Percentiles rank a stretch among this genome's conserved stretches.
phyloP scores from a whole-genome alignment of 2,113 vertebrate genomes.

The Glaucidium brasilianum region DNA sequence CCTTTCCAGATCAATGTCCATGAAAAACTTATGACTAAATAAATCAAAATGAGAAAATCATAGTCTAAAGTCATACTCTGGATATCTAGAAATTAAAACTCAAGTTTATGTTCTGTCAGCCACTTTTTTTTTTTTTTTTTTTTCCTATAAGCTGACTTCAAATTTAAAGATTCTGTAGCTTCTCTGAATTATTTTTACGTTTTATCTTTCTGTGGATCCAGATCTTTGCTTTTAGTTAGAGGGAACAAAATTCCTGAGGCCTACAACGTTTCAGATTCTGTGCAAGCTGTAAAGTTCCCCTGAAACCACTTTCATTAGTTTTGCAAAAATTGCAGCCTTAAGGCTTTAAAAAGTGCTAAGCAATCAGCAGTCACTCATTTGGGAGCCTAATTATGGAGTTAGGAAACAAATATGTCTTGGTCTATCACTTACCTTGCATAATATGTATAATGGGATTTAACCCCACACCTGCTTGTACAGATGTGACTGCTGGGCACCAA shows the following conservation, averaged over 20 bases:
- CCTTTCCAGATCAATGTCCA: not conserved
- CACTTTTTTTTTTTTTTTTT: not conserved
- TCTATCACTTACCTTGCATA: slow-evolving; percentile 36
- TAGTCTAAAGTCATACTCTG: not conserved
- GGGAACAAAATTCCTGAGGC: not conserved
- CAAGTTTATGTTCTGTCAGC: not conserved
- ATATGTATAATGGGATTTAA: not conserved
- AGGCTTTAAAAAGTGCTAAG: slow-evolving; percentile 62
- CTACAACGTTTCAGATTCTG: slow-evolving; percentile 1
- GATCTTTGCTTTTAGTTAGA: not conserved
- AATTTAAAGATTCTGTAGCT: not conserved
- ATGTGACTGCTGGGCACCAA: not conserved
- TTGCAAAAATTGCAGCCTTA: slow-evolving; percentile 52
- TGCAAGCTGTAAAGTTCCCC: slow-evolving; percentile 39
- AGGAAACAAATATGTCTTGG: slow-evolving; percentile 39
- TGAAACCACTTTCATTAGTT: slow-evolving; percentile 53
- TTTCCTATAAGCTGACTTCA: not conserved
- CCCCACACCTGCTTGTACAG: not conserved
- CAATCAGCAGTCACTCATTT: slow-evolving; percentile 55
- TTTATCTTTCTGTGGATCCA: not conserved
- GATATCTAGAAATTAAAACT: not conserved
- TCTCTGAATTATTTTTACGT: not conserved
- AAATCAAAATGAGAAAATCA: not conserved
- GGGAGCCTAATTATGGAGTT: slow-evolving; percentile 49
- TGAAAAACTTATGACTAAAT: not conserved